Base-by-base conservation (phyloP, 2,113 vertebrate genomes). In the Petaurus breviceps region DNA sequence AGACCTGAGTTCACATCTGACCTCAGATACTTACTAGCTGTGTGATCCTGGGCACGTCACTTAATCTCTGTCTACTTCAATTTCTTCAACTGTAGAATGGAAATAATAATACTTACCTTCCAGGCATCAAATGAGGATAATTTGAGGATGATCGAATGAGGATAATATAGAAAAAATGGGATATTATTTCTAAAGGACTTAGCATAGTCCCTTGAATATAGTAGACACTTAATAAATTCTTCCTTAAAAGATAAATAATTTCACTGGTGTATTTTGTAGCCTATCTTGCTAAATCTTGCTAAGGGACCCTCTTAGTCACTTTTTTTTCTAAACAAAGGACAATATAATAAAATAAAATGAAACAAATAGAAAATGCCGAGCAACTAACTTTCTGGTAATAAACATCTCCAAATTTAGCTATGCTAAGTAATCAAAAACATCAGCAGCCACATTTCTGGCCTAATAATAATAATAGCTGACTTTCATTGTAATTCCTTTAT, bases 381-480 rank as follows among this genome's bases (percentile, higher is more conserved):
- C 23, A 43, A 84, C n/a, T 16, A 84, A 84, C 68, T 84, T 84
- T 43, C 68, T 43, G 16, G 6, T 23, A 19, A n/a, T 84, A 8
- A 23, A n/a, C 61, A 77, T n/a, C 61, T 43, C n/a, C 68, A 84
- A 84, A 84, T 84, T 84, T 84, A 84, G n/a, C 6, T 43, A 43
- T 84, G 68, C 68, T 43, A 84, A 43, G n/a, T 84, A 84, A 84
- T 84, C 68, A 43, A 19, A 84, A 22, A 84, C 68, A 22, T 84
- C 68, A 84, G 68, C n/a, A 84, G 23, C 19, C 6, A 84, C n/a
- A 43, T 84, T 2, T n/a, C 19, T 22, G 68, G 68, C n/a, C n/a
- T 77, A 77, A 77, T 84, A 84, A 84, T 77, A 77, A n/a, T 84
- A 84, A 84, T 84, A 84, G n/a, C 68, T 84, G 68, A 84, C n/a